phyloP scores from a whole-genome alignment of 2,113 vertebrate species.

The Orycteropus afer region DNA sequence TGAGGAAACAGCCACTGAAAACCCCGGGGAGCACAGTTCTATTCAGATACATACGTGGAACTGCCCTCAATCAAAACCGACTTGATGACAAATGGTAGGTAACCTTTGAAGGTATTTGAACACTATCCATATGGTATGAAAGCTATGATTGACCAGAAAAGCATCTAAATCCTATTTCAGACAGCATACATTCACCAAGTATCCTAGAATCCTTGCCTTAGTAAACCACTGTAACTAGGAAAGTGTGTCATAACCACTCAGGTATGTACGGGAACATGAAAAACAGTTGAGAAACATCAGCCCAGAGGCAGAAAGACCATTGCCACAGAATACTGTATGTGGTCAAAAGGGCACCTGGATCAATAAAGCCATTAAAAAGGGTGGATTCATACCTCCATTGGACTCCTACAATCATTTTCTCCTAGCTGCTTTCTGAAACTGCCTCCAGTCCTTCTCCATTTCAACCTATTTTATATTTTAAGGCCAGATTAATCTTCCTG shows the following conservation, averaged over 20 bases:
- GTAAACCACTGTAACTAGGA: neutral
- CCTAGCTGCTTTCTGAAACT: neutral
- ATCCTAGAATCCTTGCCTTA: neutral
- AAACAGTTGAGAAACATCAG: conserved; percentile 9
- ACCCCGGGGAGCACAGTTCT: too few relatives aligned
- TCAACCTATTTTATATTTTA: conserved; percentile 29
- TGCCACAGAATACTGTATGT: neutral
- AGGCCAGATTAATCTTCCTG: neutral
- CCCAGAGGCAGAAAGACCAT: neutral
- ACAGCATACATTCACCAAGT: neutral
- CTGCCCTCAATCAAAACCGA: too few relatives aligned
- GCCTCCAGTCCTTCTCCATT: neutral
- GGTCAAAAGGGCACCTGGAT: neutral
- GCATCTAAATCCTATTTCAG: neutral
- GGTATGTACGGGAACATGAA: neutral
- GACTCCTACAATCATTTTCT: neutral
- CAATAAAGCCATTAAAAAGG: neutral
- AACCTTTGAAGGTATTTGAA: neutral
- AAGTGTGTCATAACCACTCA: neutral
- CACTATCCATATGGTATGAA: neutral
- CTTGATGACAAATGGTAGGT: too few relatives aligned
- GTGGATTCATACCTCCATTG: neutral
- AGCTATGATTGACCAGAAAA: conserved; percentile 45
- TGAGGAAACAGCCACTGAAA: too few relatives aligned
- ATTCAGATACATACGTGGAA: too few relatives aligned